These are phyloP conservation scores for Leptobrachium ailaonicum DNA, from an alignment of 2,113 vertebrate species.

Conservation along the genomic window DNA sequence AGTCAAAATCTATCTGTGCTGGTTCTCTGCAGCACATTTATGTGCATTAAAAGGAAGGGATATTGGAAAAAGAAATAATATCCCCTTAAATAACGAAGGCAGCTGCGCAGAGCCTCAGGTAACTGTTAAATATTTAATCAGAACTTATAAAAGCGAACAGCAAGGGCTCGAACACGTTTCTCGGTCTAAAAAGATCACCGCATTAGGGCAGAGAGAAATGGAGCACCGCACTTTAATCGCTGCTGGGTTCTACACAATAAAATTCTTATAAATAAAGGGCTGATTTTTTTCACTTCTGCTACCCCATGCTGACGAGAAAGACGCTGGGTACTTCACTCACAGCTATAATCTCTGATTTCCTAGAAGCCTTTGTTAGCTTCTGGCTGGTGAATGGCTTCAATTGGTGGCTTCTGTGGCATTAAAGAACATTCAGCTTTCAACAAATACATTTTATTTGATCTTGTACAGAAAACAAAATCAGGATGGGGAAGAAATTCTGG, in stretches of 20 bases:
- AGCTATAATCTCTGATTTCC: constrained; percentile 9
- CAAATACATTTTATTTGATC: constrained; percentile 14
- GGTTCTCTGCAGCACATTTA: no score
- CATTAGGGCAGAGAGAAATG: constrained; percentile 17
- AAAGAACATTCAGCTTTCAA: constrained; percentile 1
- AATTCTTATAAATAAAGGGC: constrained; percentile 28
- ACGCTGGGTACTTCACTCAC: constrained; percentile 23
- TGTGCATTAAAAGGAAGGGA: neutral
- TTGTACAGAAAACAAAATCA: constrained; percentile 1
- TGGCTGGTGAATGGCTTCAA: constrained; percentile 28
- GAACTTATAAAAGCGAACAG: constrained; percentile 35
- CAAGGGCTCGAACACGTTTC: constrained; percentile 29
- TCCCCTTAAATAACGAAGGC: constrained; percentile 25
- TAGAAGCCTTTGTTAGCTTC: constrained; percentile 25
- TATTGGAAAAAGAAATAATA: neutral
- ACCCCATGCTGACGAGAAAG: constrained; percentile 16
- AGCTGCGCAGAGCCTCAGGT: constrained; percentile 23
- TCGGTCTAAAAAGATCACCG: constrained; percentile 23
- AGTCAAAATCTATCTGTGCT: no score
- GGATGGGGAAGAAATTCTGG: constrained; percentile 4
- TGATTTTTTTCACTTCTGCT: constrained; percentile 21
- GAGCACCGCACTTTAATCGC: constrained; percentile 29
- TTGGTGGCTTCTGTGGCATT: constrained; percentile 8
- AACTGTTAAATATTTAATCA: constrained; percentile 47
- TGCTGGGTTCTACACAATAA: constrained; percentile 28